A percentile compares a stretch with the other conserved stretches of the same genome.
These are phyloP conservation scores for Holotrichia oblita DNA, from an alignment of 1,140 invertebrate genomes.

Conservation along the genomic window DNA sequence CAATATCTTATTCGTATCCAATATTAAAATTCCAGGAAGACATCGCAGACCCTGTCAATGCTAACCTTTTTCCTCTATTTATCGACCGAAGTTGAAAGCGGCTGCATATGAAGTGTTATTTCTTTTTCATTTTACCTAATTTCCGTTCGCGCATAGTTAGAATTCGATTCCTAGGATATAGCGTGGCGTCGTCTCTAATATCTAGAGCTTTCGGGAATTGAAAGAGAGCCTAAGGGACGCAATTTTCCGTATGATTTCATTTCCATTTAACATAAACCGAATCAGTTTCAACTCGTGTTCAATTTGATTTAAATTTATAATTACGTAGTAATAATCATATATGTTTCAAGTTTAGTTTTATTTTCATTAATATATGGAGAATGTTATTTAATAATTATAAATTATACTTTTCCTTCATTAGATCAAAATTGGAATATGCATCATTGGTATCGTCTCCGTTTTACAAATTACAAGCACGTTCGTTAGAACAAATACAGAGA, in stretches of 20 bases:
- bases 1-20: too few relatives aligned
- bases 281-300: not conserved
- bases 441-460: too few relatives aligned
- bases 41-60: not conserved
- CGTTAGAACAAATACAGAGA: too few relatives aligned
- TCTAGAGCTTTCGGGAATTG: not conserved
- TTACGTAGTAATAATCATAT: not conserved
- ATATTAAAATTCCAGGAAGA: too few relatives aligned
- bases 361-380: too few relatives aligned
- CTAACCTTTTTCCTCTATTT: not conserved
- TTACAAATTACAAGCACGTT: too few relatives aligned
- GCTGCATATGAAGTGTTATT: constrained; percentile 11
- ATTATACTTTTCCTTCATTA: too few relatives aligned
- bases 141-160: not conserved
- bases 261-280: not conserved
- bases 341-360: too few relatives aligned
- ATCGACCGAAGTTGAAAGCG: not conserved
- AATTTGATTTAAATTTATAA: not conserved
- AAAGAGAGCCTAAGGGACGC: not conserved
- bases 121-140: constrained; percentile 4
- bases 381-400: too few relatives aligned
- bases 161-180: not conserved
- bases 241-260: constrained; percentile 3
- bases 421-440: too few relatives aligned
- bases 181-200: not conserved